Evolutionary conservation across 1,140 invertebrate genomes (phyloP), one percentile per base, ranked within the genome.

Genomic region (Macrosteles quadrilineatus): DNA sequence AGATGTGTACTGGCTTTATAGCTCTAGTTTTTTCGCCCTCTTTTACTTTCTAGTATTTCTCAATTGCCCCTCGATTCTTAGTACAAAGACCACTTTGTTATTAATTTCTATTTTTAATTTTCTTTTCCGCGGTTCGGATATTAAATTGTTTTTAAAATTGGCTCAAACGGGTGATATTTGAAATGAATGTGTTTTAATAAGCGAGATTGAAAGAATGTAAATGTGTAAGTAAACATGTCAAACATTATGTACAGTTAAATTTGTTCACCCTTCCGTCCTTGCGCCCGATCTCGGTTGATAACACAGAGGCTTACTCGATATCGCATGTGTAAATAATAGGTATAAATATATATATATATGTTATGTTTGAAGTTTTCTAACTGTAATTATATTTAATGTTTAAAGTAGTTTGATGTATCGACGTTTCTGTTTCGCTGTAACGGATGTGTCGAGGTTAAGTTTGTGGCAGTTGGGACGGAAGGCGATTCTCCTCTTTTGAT

Each of bases 221-320:
- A 50, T 50, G 47, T 50, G 47, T 50, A 50, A 50, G 32, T 36
- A 36, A 36, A 36, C 4, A 50, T 50, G 47, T 50, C 47, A 50
- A 50, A 50, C 47, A 50, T 50, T 19, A 21, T 50, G 47, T 50
- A 50, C 47, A 50, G 47, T 50, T 50, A 50, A 50, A 50, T 9
- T 19, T 50, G 4, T 19, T 50, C 14, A 50, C 3, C 47, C 47
- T 50, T 50, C n/a, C 21, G 47, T 50, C 47, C 21, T 19, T 3
- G 4, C 47, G 4, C 3, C 21, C 3, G 47, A 4, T 21, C 21
- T 50, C 32, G 32, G 4, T 14, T 36, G 14, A 4, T 36, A 4
- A 14, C 4, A 14, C 4, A 36, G 32, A 6, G 32, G 32, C 32
- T 36, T 36, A 36, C 4, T 6, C 14, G 32, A 6, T 36, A 36